phyloP scores from a whole-genome alignment of 2,888 invertebrate species.

The Rhaphigaster nebulosa region DNA sequence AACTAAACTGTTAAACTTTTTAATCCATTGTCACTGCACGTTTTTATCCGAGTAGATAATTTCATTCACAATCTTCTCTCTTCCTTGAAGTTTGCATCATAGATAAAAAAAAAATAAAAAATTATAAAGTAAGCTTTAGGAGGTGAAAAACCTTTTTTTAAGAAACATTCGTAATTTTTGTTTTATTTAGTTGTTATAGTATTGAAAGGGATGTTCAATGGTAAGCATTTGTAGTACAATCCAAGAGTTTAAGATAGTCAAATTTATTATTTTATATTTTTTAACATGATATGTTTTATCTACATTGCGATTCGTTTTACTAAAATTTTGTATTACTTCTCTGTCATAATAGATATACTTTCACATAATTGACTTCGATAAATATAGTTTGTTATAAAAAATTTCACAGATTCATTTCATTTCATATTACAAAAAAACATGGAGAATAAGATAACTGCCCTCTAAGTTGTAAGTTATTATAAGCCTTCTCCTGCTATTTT shows the following conservation, averaged over 20 bases:
- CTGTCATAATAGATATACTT: no score
- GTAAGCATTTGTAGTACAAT: no score
- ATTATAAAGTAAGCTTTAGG: not conserved
- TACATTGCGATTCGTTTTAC: no score
- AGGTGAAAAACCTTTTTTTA: not conserved
- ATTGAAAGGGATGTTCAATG: no score
- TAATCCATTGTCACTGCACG: not conserved
- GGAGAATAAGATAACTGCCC: no score
- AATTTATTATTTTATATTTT: not conserved
- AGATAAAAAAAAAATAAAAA: not conserved
- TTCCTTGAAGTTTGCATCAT: not conserved
- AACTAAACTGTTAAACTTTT: not conserved
- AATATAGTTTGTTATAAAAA: no score
- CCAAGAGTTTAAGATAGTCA: not conserved
- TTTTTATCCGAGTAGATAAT: not conserved
- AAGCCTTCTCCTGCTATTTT: no score
- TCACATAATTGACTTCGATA: no score
- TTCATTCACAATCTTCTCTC: not conserved
- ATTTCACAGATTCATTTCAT: no score
- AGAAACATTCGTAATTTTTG: not conserved
- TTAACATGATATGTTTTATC: not conserved
- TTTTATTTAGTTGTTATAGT: not conserved
- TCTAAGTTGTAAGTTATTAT: no score
- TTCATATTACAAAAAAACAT: no score
- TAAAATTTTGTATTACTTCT: no score